Conservation (phyloP, 2,888 invertebrate genomes). For the Ommatoiulus sabulosus region DNA sequence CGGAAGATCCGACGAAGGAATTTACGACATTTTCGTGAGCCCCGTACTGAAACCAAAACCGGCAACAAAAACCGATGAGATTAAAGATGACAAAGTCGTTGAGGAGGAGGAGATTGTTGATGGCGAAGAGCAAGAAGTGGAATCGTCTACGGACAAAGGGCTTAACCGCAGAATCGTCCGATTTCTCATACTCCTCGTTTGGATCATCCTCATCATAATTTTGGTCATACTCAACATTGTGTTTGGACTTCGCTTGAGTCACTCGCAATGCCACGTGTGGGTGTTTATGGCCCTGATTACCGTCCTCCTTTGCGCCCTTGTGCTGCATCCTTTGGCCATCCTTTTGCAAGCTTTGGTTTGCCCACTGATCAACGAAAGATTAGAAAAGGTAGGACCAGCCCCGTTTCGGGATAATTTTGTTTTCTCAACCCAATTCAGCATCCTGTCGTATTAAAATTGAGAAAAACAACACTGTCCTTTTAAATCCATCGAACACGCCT, state of each 20-base stretch:
- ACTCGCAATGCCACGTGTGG: background rate
- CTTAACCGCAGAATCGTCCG: background rate
- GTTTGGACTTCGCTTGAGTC: background rate
- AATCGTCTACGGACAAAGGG: background rate
- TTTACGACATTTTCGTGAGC: background rate
- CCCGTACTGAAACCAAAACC: background rate
- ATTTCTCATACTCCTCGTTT: background rate
- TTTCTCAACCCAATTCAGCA: too few species aligned
- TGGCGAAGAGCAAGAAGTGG: background rate
- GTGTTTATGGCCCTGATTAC: background rate
- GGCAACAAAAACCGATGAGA: background rate
- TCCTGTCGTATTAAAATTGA: too few species aligned
- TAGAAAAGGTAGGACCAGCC: background rate
- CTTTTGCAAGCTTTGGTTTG: background rate
- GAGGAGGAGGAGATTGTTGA: background rate
- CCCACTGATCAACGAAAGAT: background rate
- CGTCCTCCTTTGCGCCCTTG: background rate
- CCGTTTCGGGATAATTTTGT: too few species aligned
- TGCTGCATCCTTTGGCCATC: conserved; percentile 4
- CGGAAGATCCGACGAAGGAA: background rate
- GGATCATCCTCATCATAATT: background rate
- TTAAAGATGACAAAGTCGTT: background rate
- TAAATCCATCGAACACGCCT: too few species aligned
- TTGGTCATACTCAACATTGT: background rate
- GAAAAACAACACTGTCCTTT: too few species aligned